Percentiles rank a stretch among this genome's conserved stretches.
Conservation (phyloP, 2,888 invertebrate genomes). For the Dasysyrphus albostriatus region DNA sequence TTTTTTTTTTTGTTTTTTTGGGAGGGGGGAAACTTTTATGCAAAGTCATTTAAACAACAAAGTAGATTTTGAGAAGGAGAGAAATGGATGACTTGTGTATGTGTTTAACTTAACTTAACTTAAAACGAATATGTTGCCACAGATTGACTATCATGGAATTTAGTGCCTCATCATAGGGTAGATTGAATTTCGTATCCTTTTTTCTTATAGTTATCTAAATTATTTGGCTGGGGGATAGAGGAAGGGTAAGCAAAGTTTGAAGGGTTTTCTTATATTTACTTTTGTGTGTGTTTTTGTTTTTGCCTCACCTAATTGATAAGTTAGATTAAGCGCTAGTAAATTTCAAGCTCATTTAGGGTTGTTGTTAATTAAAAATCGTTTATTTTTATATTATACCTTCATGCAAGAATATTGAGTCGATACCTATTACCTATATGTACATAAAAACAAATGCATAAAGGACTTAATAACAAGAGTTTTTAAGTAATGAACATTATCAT, state of each 20-base stretch:
- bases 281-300: not conserved
- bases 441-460: no score
- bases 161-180: constrained; percentile 60
- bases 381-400: no score
- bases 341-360: constrained; percentile 37
- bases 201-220: not conserved
- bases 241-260: not conserved
- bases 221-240: no score
- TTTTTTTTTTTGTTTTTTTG: no score
- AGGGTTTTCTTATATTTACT: not conserved
- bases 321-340: constrained; percentile 35
- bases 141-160: constrained; percentile 44
- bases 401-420: no score
- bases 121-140: constrained; percentile 45
- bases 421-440: no score
- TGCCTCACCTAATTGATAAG: constrained; percentile 53
- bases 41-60: constrained; percentile 33
- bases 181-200: constrained; percentile 44
- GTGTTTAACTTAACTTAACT: constrained; percentile 15
- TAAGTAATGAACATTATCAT: no score
- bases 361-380: constrained; percentile 53
- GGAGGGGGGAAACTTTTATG: constrained; percentile 12
- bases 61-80: constrained; percentile 5
- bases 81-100: constrained; percentile 51
- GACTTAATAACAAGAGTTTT: no score